Evolutionary conservation across 2,888 invertebrate genomes (phyloP), one percentile per base, ranked within the genome.

Genomic region (Philereme transversata): DNA sequence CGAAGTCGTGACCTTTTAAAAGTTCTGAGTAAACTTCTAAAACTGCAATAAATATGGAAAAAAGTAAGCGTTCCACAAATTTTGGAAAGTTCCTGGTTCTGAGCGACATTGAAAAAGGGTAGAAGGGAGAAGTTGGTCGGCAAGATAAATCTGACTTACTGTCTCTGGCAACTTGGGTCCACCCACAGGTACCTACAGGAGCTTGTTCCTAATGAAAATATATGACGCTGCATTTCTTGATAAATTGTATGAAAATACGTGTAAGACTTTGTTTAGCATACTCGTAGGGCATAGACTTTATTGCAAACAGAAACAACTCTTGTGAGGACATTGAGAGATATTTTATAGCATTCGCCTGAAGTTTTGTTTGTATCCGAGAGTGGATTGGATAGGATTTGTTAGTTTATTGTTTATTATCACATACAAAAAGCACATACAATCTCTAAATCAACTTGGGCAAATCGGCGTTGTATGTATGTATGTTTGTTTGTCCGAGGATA

Each of bases 81-180:
- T 46, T 45, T 45, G n/a, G 5, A 35, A 47, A 52, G 40, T 48
- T 54, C 36, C 50, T 60, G 55, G 53, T 69, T 69, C 76, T 76
- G 75, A 78, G 77, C 81, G 81, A 82, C 78, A 78, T 67, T 77
- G 77, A 78, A 80, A 82, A 82, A 80, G 74, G 73, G 74, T 67
- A 71, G 22, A 4, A 51, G 56, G 48, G 11, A 66, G 60, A 62
- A 75, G 77, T 81, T 81, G 77, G 72, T 77, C 67, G 60, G 67
- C 46, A 78, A 81, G 80, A 90, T 90, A 88, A 90, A 89, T 90
- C 86, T 84, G 85, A 83, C 81, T 90, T 87, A 89, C 72, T 74
- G 86, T 86, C 84, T 69, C 71, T 47, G 54, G 76, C 77, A 75
- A 68, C 73, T 76, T 70, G 69, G 72, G 75, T 22, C 22, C 22